Conservation (phyloP, 2,888 invertebrate genomes). For the Pterostichus niger region DNA sequence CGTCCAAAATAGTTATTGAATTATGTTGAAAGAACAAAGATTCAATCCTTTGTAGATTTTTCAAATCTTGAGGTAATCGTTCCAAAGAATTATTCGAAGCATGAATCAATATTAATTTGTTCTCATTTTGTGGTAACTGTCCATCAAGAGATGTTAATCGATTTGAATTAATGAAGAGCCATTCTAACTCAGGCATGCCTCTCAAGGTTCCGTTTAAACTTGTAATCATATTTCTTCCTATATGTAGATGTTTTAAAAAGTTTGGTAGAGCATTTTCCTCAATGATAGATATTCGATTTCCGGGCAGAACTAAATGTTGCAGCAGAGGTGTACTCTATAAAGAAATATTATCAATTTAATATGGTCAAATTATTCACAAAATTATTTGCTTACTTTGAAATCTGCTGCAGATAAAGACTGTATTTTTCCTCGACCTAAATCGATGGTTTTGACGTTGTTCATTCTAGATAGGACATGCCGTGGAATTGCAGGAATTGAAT, state of each 20-base stretch:
- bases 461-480: conserved; percentile 87
- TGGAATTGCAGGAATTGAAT: conserved; percentile 87
- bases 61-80: conserved; percentile 85
- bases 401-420: conserved; percentile 86
- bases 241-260: conserved; percentile 84
- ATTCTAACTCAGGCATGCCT: conserved; percentile 85
- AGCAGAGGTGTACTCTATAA: conserved; percentile 81
- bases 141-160: conserved; percentile 86
- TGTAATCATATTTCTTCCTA: conserved; percentile 87
- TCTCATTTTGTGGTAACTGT: conserved; percentile 85
- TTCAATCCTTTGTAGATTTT: conserved; percentile 84
- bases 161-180: conserved; percentile 90
- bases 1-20: conserved; percentile 84
- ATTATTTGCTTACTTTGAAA: conserved; percentile 82
- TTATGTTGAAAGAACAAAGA: conserved; percentile 87
- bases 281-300: conserved; percentile 86
- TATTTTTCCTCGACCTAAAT: conserved; percentile 90
- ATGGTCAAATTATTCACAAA: not conserved
- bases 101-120: conserved; percentile 84
- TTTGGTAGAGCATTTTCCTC: conserved; percentile 86
- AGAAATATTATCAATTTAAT: conserved; percentile 30
- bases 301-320: conserved; percentile 86
- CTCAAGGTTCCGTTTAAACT: conserved; percentile 88
- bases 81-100: conserved; percentile 87
- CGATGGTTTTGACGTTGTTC: conserved; percentile 88